These are phyloP conservation scores for Hymenopus coronatus DNA, from an alignment of 2,888 invertebrate species.

Conservation along the genomic window DNA sequence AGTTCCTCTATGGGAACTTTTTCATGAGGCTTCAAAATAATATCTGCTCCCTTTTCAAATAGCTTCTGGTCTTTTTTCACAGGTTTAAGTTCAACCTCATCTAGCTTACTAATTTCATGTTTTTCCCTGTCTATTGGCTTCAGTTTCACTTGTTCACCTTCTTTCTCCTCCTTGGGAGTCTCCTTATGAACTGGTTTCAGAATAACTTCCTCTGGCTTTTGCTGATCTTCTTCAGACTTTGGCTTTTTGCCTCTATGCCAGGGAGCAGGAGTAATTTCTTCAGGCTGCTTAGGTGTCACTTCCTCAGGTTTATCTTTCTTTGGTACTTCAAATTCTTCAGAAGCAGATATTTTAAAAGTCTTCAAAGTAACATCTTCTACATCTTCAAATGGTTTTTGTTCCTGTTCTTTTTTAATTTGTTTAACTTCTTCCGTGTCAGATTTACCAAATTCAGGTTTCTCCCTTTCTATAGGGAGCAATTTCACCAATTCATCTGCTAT, in stretches of 20 bases:
- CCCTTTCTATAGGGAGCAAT: constrained; percentile 32
- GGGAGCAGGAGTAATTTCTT: constrained; percentile 29
- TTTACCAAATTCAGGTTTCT: constrained; percentile 49
- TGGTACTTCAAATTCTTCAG: constrained; percentile 29
- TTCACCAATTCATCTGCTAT: constrained; percentile 34
- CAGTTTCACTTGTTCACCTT: constrained; percentile 27
- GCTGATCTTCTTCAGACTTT: constrained; percentile 25
- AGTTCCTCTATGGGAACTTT: not conserved
- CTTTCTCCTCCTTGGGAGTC: constrained; percentile 28
- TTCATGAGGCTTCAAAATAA: constrained; percentile 18
- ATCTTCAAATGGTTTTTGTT: not conserved
- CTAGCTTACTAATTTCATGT: constrained; percentile 27
- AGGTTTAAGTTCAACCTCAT: constrained; percentile 33
- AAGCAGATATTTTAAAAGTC: constrained; percentile 32
- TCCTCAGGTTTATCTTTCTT: constrained; percentile 47
- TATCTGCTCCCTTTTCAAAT: constrained; percentile 22
- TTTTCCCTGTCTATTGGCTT: constrained; percentile 28
- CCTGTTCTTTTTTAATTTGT: not conserved
- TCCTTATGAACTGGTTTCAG: constrained; percentile 39
- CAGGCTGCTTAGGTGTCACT: constrained; percentile 28
- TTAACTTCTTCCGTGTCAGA: constrained; percentile 43
- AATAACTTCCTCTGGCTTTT: constrained; percentile 38
- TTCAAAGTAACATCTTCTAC: constrained; percentile 21
- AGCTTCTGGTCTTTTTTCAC: constrained; percentile 25
- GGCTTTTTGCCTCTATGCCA: constrained; percentile 40